These are phyloP conservation scores for Limenitis camilla DNA, from an alignment of 2,888 invertebrate species.

Conservation along the genomic window DNA sequence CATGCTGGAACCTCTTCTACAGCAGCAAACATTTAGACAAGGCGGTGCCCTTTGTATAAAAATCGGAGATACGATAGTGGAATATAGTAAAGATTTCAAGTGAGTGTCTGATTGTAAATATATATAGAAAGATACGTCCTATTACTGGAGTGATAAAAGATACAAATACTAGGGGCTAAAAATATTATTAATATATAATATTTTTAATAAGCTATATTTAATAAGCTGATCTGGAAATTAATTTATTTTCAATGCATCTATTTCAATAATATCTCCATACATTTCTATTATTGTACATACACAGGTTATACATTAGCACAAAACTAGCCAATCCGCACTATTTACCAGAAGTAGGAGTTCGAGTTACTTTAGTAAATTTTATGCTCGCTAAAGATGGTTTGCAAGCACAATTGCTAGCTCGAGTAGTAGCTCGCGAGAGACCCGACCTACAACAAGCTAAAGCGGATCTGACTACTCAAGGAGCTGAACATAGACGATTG, in stretches of 20 bases:
- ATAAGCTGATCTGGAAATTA: not conserved
- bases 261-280: no score
- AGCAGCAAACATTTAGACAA: constrained; percentile 93
- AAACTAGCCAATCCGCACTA: constrained; percentile 96
- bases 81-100: constrained; percentile 90
- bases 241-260: not conserved
- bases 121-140: no score
- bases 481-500: constrained; percentile 87
- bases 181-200: no score
- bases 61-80: constrained; percentile 91
- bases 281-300: not conserved
- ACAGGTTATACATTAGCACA: constrained; percentile 92
- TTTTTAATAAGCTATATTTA: not conserved
- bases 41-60: constrained; percentile 90
- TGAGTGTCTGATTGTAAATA: no score
- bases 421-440: constrained; percentile 92
- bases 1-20: constrained; percentile 89
- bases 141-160: no score
- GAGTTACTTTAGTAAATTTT: constrained; percentile 92
- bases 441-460: constrained; percentile 95
- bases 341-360: constrained; percentile 93
- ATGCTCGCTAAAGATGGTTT: constrained; percentile 92
- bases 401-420: constrained; percentile 90
- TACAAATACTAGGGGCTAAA: no score
- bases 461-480: constrained; percentile 88